A percentile compares a stretch with the other conserved stretches of the same genome.
These are phyloP conservation scores for Cepphus grylle DNA, from an alignment of 2,113 vertebrate genomes.

Conservation along the genomic window DNA sequence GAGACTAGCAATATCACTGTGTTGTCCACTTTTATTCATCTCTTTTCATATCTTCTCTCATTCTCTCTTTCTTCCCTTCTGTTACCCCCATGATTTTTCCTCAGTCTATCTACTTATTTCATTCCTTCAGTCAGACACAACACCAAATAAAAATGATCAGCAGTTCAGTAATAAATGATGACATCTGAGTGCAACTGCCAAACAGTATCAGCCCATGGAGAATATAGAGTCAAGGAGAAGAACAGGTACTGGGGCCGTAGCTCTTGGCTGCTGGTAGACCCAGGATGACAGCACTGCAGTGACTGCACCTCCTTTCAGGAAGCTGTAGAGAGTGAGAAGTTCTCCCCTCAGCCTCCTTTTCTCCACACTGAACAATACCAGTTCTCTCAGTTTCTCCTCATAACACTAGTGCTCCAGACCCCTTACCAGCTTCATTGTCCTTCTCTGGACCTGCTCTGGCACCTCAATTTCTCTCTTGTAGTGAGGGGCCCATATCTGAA, in stretches of 20 bases:
- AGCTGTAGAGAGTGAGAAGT: not conserved
- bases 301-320: not conserved
- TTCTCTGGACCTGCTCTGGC: too few relatives aligned
- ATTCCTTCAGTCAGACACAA: not conserved
- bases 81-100: not conserved
- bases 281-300: not conserved
- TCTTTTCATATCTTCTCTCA: not conserved
- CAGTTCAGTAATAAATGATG: not conserved
- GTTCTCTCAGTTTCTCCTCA: too few relatives aligned
- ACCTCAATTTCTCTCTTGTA: too few relatives aligned
- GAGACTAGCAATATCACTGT: rapidly evolving
- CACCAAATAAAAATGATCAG: not conserved
- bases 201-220: not conserved
- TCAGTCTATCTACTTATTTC: not conserved
- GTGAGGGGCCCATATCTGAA: too few relatives aligned
- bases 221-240: not conserved
- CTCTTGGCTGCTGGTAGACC: not conserved
- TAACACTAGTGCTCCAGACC: too few relatives aligned
- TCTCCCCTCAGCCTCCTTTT: not conserved
- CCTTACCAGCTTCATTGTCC: too few relatives aligned
- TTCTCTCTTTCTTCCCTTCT: not conserved
- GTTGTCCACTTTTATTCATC: not conserved
- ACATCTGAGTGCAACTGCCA: not conserved
- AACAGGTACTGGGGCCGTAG: not conserved
- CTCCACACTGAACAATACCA: too few relatives aligned